Evolutionary conservation across 2,797 vertebrate genomes (phyloP), one percentile per base, ranked within the genome.

Genomic region (Buceros bicornis): DNA sequence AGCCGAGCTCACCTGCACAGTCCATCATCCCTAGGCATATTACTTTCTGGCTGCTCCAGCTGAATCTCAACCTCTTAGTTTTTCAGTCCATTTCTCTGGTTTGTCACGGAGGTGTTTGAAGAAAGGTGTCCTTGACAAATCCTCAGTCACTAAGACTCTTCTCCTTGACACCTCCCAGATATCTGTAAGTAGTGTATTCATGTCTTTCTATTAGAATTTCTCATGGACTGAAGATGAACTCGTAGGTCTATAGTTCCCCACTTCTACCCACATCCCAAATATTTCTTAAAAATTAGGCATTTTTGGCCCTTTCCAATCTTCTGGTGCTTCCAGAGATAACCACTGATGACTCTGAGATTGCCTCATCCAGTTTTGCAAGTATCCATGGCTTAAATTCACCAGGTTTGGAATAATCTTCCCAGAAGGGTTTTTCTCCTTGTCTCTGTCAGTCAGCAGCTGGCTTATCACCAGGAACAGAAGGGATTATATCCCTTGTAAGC

Each of bases 381-480:
- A 79, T 61, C 91, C 65, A 51, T 69, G 82, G 37, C 66, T 90
- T 84, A 58, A 83, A 84, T 83, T 83, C 90, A 76, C 54, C 54
- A 79, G 35, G 54, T 88, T 76, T 82, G 92, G 96, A 95, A 91
- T 26, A 81, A 74, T 72, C 74, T 91, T 69, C 82, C 89, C 87
- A 93, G 79, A 86, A 82, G 86, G 33, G 29, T 82, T 95, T 89
- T 71, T 60, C 19, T 89, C 48, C 83, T 73, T 91, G 70, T 40
- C 80, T 82, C 82, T 94, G 89, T 93, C 94, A 95, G 73, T 93
- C 82, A 91, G 80, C 80, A 91, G 43, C 76, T 56, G 95, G 47
- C 43, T 95, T 96, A 96, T 96, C 96, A 94, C 76, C 87, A 70
- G 87, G 69, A 96, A 45, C 96, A 96, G 95, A 69, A 91, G 51